A percentile compares a stretch with the other conserved stretches of the same genome.
Evolutionary conservation across 2,888 invertebrate species (phyloP).

Genomic region (Pedicia rivosa): DNA sequence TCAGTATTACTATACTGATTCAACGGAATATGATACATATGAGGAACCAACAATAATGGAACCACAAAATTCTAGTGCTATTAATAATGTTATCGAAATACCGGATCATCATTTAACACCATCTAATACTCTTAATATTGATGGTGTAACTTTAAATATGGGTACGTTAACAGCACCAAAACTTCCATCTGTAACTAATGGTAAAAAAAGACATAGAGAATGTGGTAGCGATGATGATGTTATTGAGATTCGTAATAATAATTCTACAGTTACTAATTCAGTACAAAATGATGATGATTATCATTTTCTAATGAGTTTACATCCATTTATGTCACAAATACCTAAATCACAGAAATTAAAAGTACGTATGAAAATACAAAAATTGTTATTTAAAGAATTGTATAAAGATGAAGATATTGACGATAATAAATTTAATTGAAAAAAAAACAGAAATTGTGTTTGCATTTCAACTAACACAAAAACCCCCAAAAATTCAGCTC

Average conservation of each 20-base stretch:
- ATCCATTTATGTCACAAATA: constrained; percentile 30
- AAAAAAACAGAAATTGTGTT: too few species aligned
- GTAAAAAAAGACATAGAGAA: too few species aligned
- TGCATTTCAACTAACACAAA: too few species aligned
- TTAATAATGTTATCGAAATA: background rate
- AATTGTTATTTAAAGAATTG: constrained; percentile 29
- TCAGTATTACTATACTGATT: background rate
- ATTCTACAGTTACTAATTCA: too few species aligned
- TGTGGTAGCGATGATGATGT: background rate
- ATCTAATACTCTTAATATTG: background rate
- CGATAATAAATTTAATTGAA: constrained; percentile 26
- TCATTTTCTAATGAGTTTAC: constrained; percentile 28
- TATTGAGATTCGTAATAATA: too few species aligned
- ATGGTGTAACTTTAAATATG: background rate
- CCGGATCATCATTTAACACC: background rate
- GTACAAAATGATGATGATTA: constrained; percentile 24
- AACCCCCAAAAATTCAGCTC: too few species aligned
- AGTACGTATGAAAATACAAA: constrained; percentile 31
- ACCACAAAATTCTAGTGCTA: background rate
- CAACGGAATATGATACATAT: background rate
- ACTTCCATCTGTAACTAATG: too few species aligned
- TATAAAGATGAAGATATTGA: constrained; percentile 28
- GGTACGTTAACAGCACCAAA: background rate
- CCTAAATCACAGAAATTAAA: constrained; percentile 28
- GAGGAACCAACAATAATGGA: background rate